phyloP scores from a whole-genome alignment of 1,140 invertebrate genomes.

The Atta cephalotes region DNA sequence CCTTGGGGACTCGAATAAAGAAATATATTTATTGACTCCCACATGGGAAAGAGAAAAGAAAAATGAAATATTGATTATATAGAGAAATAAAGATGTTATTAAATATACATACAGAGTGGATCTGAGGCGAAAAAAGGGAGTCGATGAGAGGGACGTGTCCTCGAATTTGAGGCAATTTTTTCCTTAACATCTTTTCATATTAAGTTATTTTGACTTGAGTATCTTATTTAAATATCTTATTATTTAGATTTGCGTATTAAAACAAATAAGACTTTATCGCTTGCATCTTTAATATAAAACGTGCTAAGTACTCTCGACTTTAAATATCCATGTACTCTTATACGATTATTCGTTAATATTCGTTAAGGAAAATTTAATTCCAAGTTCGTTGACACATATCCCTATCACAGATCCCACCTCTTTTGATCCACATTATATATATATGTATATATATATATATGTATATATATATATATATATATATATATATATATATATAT shows the following conservation, averaged over 20 bases:
- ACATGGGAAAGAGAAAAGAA: slow-evolving; percentile 23
- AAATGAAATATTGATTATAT: slow-evolving; percentile 41
- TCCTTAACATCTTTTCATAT: background rate
- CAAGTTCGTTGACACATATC: slow-evolving; percentile 27
- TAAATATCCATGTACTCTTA: slow-evolving; percentile 7
- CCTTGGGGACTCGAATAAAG: slow-evolving; percentile 32
- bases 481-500: too few species aligned
- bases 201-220: slow-evolving; percentile 1
- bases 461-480: too few species aligned
- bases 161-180: slow-evolving; percentile 35
- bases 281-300: background rate
- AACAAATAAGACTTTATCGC: background rate
- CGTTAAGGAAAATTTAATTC: background rate
- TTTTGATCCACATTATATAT: slow-evolving; percentile 44
- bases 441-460: slow-evolving; percentile 47
- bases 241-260: too few species aligned
- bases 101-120: slow-evolving; percentile 55
- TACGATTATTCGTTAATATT: background rate
- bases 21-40: slow-evolving; percentile 53
- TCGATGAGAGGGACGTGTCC: slow-evolving; percentile 4
- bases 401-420: slow-evolving; percentile 38
- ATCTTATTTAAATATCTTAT: too few species aligned
- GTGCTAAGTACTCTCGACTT: slow-evolving; percentile 10
- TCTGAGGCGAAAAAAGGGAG: background rate
- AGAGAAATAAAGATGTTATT: slow-evolving; percentile 61